Evolutionary conservation across 1,140 invertebrate species (phyloP).

Genomic region (Hyposmocoma kahamanoa): DNA sequence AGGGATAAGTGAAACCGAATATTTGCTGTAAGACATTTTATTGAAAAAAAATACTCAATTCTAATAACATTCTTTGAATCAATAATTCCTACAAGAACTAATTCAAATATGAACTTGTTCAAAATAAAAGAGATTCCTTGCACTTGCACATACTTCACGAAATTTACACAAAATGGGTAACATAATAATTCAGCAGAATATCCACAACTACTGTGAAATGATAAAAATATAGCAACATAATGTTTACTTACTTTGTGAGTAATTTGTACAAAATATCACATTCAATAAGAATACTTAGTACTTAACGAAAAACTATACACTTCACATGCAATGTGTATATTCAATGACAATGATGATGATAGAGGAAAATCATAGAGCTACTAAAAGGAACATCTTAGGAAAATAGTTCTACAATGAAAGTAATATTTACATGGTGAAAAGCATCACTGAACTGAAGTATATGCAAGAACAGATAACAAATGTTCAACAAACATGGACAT

Average conservation of each 20-base stretch:
- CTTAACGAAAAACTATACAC: constrained; percentile 22
- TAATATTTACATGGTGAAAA: constrained; percentile 12
- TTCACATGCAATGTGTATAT: background rate
- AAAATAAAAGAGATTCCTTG: constrained; percentile 36
- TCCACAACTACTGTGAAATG: background rate
- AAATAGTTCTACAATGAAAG: background rate
- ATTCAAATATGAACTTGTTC: constrained; percentile 43
- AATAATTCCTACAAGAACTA: constrained; percentile 35
- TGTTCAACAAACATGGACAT: constrained; percentile 38
- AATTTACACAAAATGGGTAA: constrained; percentile 15
- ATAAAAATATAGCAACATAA: constrained; percentile 4
- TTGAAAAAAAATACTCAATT: constrained; percentile 47
- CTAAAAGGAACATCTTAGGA: background rate
- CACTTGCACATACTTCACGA: constrained; percentile 53
- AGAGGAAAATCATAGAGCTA: background rate
- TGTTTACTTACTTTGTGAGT: constrained; percentile 43
- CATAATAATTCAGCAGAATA: constrained; percentile 14
- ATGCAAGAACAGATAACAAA: constrained; percentile 47
- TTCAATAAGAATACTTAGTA: constrained; percentile 40
- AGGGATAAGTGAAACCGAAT: constrained; percentile 15
- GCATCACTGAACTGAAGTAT: constrained; percentile 29
- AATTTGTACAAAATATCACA: constrained; percentile 68
- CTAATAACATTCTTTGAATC: constrained; percentile 40
- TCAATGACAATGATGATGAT: background rate
- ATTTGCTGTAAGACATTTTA: constrained; percentile 39